phyloP scores from a whole-genome alignment of 2,797 vertebrate genomes.

The Varecia variegata region DNA sequence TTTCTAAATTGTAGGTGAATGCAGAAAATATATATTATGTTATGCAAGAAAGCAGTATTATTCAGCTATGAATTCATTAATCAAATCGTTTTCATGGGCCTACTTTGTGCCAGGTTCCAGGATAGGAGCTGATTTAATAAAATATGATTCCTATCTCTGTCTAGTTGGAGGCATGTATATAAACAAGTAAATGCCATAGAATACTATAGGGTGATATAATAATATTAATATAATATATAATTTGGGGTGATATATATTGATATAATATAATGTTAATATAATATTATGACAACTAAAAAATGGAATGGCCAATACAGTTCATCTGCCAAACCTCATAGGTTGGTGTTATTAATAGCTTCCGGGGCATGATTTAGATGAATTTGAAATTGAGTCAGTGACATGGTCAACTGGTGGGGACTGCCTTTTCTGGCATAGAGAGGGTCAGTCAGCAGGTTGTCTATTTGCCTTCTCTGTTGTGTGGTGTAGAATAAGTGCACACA shows the following conservation, averaged over 20 bases:
- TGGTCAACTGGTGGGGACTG: neutral
- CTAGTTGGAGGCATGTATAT: neutral
- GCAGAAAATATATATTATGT: neutral
- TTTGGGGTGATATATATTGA: no score
- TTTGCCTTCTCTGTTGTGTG: neutral
- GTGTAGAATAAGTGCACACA: neutral
- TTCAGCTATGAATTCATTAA: neutral
- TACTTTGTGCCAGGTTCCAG: neutral
- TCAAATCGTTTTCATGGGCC: neutral
- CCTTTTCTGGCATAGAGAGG: neutral
- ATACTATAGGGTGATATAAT: neutral
- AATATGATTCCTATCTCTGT: neutral
- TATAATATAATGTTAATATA: neutral
- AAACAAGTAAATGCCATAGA: neutral
- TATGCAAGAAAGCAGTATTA: neutral
- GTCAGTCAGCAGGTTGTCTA: neutral
- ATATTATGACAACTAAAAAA: neutral
- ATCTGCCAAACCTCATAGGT: neutral
- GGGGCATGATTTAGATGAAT: neutral
- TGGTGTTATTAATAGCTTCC: neutral
- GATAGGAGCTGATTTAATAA: neutral
- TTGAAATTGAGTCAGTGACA: neutral
- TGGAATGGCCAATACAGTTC: neutral
- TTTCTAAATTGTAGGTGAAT: neutral
- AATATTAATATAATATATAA: no score